Evolutionary conservation across 2,113 vertebrate genomes (phyloP), one percentile per base, ranked within the genome.

Genomic region (Amphiprion percula): DNA sequence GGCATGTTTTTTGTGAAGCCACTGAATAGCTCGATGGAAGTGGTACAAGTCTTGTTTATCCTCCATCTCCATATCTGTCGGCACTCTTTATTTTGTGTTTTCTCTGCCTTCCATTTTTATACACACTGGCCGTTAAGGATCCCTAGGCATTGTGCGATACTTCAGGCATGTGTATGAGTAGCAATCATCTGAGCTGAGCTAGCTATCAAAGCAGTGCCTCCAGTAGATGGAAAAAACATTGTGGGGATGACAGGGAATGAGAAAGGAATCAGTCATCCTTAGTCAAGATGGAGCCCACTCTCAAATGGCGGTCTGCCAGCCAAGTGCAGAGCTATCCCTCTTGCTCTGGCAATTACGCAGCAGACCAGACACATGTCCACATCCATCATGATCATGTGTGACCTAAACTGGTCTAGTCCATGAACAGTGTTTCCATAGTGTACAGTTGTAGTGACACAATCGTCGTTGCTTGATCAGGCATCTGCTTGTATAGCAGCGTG

Each of bases 241-340:
- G 68, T 70, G 67, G 64, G 73, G 62, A 80, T 83, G 64, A 80
- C 58, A 50, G 21, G 47, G 70, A 28, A 69, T 23, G 64, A 89
- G 84, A 91, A 83, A 46, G 60, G 63, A 88, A 88, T 90, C 87
- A 87, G 74, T 68, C 76, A 70, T 68, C 74, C 73, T 84, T 54
- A 49, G 77, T 83, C 78, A 83, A 90, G 49, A 85, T 79, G 82
- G 68, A 80, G 84, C 59, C 84, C 68, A n/a, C 77, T 80, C 46
- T 85, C 60, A 87, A 79, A 63, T 90, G 79, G 77, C 79, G 16
- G 26, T 58, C 77, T 64, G 86, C 80, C 86, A 92, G 28, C 69
- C 58, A 74, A 77, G 73, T 37, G 41, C 74, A 19, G 68, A 70
- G 63, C 80, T 79, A 55, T 78, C 71, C 70, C 70, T 87, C 66